phyloP scores from a whole-genome alignment of 2,113 vertebrate genomes.

The Illadopsis cleaveri region DNA sequence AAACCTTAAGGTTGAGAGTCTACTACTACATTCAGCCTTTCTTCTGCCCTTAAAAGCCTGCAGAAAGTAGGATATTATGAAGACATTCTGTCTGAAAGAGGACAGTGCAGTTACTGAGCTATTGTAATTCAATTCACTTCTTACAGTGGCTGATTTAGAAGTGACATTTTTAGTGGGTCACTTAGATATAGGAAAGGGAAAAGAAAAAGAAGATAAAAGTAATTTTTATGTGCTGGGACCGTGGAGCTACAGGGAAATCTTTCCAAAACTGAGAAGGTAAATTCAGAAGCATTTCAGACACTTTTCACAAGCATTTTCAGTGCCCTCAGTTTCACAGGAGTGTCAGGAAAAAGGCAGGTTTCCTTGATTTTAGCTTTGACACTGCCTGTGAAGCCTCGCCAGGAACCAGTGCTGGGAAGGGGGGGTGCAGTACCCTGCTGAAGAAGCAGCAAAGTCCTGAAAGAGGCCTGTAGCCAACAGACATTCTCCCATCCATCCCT shows the following conservation, averaged over 20 bases:
- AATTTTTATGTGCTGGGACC: background rate
- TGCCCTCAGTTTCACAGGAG: background rate
- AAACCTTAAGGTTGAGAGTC: background rate
- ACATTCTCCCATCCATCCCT: background rate
- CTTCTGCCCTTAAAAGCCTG: background rate
- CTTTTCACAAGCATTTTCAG: background rate
- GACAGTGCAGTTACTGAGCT: background rate
- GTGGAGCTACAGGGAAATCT: background rate
- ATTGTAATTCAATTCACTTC: background rate
- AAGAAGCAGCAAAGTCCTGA: background rate
- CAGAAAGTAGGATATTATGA: background rate
- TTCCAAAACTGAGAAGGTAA: background rate
- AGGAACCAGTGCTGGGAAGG: background rate
- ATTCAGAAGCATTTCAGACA: background rate
- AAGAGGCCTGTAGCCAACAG: background rate
- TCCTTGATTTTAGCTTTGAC: background rate
- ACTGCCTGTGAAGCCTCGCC: background rate
- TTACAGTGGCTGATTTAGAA: background rate
- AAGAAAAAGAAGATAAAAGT: background rate
- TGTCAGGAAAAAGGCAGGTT: background rate
- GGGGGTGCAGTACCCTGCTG: background rate
- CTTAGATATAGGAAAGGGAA: background rate
- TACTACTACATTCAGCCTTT: background rate
- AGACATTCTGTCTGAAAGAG: background rate
- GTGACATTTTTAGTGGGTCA: background rate